A percentile compares a stretch with the other conserved stretches of the same genome.
Evolutionary conservation across 2,113 vertebrate genomes (phyloP).

Genomic region (Tichodroma muraria): DNA sequence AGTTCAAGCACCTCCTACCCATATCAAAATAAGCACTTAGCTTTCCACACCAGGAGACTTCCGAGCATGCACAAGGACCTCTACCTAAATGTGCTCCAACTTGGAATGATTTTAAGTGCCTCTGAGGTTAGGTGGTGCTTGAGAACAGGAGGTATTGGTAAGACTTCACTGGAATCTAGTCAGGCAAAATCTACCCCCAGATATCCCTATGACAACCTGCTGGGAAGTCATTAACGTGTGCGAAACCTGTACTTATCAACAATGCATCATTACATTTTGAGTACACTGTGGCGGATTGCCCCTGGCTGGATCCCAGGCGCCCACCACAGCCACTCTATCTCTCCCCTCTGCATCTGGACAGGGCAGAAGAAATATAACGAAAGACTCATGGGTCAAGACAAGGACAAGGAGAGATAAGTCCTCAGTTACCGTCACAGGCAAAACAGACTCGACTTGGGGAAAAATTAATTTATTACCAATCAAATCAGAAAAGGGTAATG

Average conservation of each 20-base stretch:
- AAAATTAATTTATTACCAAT: neutral
- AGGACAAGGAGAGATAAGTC: neutral
- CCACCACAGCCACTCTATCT: neutral
- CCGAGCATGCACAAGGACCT: conserved; percentile 17
- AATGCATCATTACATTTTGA: neutral
- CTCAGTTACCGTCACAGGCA: rapidly evolving
- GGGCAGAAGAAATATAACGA: neutral
- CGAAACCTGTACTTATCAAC: neutral
- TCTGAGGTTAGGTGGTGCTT: conserved; percentile 55
- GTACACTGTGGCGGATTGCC: neutral
- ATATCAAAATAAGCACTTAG: conserved; percentile 43
- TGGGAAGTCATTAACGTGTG: neutral
- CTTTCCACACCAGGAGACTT: conserved; percentile 52
- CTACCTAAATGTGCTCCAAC: conserved; percentile 34
- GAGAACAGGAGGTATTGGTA: conserved; percentile 1
- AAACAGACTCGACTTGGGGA: neutral
- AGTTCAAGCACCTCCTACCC: conserved; percentile 30
- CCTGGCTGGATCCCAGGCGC: neutral
- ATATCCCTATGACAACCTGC: neutral
- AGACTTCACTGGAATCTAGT: neutral
- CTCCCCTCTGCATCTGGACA: neutral
- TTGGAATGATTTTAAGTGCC: conserved; percentile 42
- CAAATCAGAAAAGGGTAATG: neutral
- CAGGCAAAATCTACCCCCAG: neutral
- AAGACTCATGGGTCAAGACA: neutral